Conservation (phyloP, 2,888 invertebrate genomes). For the Quadriops clusia region DNA sequence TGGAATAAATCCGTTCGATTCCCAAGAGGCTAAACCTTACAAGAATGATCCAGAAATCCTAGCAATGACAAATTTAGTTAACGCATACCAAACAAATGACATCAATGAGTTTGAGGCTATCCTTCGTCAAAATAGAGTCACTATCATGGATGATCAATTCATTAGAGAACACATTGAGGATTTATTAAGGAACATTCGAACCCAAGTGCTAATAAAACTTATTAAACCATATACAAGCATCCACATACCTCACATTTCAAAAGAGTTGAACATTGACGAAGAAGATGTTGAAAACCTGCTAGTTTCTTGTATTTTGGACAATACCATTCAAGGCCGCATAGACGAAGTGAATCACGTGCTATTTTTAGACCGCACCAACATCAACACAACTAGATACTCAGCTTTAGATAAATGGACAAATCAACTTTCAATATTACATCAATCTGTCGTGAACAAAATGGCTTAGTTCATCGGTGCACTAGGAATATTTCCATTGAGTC, state of each 20-base stretch:
- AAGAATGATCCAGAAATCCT: conserved; percentile 98
- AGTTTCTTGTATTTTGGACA: conserved; percentile 96
- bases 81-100: conserved; percentile 95
- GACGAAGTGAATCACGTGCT: conserved; percentile 92
- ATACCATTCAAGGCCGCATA: conserved; percentile 76
- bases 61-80: conserved; percentile 97
- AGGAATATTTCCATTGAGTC: too few species aligned
- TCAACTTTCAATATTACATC: conserved; percentile 78
- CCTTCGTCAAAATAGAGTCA: conserved; percentile 81
- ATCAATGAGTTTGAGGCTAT: conserved; percentile 97
- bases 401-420: conserved; percentile 95
- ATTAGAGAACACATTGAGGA: conserved; percentile 99
- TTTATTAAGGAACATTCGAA: conserved; percentile 86
- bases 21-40: conserved; percentile 98
- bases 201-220: conserved; percentile 91
- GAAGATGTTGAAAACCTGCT: conserved; percentile 91
- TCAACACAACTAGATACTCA: conserved; percentile 75
- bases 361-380: conserved; percentile 69
- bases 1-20: conserved; percentile 98
- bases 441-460: conserved; percentile 90
- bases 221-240: conserved; percentile 97
- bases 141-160: conserved; percentile 99
- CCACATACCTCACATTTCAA: conserved; percentile 94
- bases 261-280: conserved; percentile 84
- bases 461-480: conserved; percentile 15